These are phyloP conservation scores for Lepus oiostolus DNA, from an alignment of 2,797 vertebrate genomes.

Conservation along the genomic window DNA sequence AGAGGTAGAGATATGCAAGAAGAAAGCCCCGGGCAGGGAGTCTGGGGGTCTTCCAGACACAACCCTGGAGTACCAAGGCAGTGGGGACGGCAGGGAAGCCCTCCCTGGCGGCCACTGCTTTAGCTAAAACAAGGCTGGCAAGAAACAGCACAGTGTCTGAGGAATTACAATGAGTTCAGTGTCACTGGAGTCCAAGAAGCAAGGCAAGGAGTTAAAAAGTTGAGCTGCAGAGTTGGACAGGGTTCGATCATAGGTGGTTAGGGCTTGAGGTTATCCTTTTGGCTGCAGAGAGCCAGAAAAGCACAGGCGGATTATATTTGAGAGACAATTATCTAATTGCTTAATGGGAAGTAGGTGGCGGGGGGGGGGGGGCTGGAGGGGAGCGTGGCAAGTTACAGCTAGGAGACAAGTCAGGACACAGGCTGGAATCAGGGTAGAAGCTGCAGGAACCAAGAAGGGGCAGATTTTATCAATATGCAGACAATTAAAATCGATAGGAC, in stretches of 20 bases:
- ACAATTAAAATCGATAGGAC: neutral
- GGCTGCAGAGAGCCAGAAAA: neutral
- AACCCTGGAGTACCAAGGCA: neutral
- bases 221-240: neutral
- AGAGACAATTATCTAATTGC: slow-evolving; percentile 36
- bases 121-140: slow-evolving; percentile 59
- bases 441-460: neutral
- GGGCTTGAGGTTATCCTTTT: neutral
- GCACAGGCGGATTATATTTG: neutral
- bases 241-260: slow-evolving; percentile 44
- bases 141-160: slow-evolving; percentile 53
- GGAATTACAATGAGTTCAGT: slow-evolving; percentile 82
- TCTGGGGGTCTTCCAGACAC: neutral
- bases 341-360: neutral
- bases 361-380: fast-evolving
- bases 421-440: neutral
- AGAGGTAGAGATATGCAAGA: neutral
- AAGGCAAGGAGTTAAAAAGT: slow-evolving; percentile 72
- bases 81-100: neutral
- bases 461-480: neutral
- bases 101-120: neutral
- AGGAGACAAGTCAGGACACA: neutral
- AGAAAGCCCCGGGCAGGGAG: neutral
- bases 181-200: slow-evolving; percentile 44
- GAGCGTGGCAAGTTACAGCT: neutral